These are phyloP conservation scores for Notamacropus eugenii DNA, from an alignment of 2,797 vertebrate species.

Conservation along the genomic window DNA sequence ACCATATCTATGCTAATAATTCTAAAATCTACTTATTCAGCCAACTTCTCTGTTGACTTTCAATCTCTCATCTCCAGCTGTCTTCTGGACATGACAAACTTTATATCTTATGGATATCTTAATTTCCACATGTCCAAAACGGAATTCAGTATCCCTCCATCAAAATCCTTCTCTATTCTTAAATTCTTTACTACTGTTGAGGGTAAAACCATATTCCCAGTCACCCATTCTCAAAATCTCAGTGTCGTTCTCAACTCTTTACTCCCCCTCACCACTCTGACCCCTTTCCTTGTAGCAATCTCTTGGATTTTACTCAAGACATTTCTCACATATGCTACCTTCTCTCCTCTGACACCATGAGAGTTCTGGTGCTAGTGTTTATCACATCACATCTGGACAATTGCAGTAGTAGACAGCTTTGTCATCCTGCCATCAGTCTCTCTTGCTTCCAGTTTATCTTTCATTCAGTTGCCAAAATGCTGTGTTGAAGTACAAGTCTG, in stretches of 20 bases:
- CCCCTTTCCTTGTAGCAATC: background rate
- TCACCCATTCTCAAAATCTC: background rate
- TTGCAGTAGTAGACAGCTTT: background rate
- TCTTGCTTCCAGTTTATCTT: background rate
- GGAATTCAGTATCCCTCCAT: background rate
- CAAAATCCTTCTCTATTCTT: background rate
- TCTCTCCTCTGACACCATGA: background rate
- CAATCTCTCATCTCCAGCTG: background rate
- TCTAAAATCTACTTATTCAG: background rate
- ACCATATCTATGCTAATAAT: background rate
- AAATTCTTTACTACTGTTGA: background rate
- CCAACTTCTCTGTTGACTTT: background rate
- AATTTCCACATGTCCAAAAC: background rate
- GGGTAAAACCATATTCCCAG: background rate
- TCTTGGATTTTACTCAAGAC: background rate
- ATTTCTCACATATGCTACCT: background rate
- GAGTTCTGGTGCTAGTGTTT: background rate
- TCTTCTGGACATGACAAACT: background rate
- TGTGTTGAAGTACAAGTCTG: background rate
- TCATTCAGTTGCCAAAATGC: background rate
- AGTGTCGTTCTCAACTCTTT: background rate
- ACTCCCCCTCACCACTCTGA: background rate
- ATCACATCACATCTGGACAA: background rate
- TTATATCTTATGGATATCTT: background rate
- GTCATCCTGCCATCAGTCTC: background rate